phyloP scores from a whole-genome alignment of 2,888 invertebrate genomes.

The Thera obeliscata region DNA sequence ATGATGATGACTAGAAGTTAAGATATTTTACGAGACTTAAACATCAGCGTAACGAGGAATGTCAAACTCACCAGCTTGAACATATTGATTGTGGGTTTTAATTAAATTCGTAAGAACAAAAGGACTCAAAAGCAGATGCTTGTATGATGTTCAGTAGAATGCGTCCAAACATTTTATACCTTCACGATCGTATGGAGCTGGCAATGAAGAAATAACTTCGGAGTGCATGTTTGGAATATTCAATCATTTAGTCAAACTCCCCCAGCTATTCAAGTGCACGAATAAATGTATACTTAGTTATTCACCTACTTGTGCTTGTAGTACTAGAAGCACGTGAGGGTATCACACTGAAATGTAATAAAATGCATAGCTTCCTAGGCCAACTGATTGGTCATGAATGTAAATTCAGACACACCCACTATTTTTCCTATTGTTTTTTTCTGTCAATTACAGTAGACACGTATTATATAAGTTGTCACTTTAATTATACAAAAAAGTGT shows the following conservation, averaged over 20 bases:
- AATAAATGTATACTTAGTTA: not conserved
- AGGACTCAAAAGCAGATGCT: conserved; percentile 32
- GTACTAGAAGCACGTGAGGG: not conserved
- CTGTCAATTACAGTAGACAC: too few species aligned
- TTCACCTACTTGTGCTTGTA: not conserved
- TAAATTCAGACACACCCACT: too few species aligned
- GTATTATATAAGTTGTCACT: too few species aligned
- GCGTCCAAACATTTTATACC: conserved; percentile 57
- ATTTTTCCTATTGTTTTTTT: too few species aligned
- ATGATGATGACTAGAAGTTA: too few species aligned
- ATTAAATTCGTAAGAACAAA: conserved; percentile 28
- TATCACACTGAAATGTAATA: not conserved
- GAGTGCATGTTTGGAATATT: conserved; percentile 56
- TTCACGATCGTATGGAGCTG: conserved; percentile 47
- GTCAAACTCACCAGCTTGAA: conserved; percentile 74
- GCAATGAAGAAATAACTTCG: conserved; percentile 57
- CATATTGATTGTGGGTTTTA: conserved; percentile 55
- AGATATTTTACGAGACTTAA: too few species aligned
- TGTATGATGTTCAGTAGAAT: conserved; percentile 39
- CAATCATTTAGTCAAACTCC: conserved; percentile 26
- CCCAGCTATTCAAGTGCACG: conserved; percentile 4
- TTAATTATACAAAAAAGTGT: too few species aligned
- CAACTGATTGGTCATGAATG: not conserved
- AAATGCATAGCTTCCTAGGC: not conserved
- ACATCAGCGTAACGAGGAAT: too few species aligned